A percentile compares a stretch with the other conserved stretches of the same genome.
These are phyloP conservation scores for Zoanthus solanderi DNA, from an alignment of 92 coral and sea anemone species.

Conservation along the genomic window DNA sequence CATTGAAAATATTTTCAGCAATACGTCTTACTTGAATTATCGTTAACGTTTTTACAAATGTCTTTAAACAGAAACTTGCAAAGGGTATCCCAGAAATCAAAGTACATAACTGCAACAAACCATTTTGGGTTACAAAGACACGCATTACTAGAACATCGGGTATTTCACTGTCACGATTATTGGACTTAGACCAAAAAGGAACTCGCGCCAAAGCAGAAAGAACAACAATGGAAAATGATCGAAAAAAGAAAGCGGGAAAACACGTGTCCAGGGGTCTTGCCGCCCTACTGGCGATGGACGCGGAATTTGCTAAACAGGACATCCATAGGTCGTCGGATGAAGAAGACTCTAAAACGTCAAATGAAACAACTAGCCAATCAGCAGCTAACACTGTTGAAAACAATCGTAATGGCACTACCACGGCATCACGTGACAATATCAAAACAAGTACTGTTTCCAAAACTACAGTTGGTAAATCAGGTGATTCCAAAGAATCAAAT, in stretches of 20 bases:
- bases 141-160: constrained; percentile 49
- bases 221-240: constrained; percentile 10
- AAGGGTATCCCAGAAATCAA: not conserved
- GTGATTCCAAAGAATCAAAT: not conserved
- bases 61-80: not conserved
- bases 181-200: constrained; percentile 59
- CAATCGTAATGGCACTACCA: not conserved
- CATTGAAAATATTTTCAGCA: too few species aligned
- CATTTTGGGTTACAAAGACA: constrained; percentile 74
- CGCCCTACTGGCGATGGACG: constrained; percentile 65
- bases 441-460: not conserved
- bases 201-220: not conserved
- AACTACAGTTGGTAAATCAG: not conserved
- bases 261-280: constrained; percentile 65
- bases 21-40: too few species aligned
- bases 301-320: constrained; percentile 52
- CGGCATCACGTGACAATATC: not conserved
- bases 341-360: not conserved
- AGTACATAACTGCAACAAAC: constrained; percentile 55
- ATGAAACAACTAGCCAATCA: not conserved
- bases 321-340: constrained; percentile 19
- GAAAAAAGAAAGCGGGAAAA: constrained; percentile 33
- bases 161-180: constrained; percentile 47
- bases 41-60: too few species aligned
- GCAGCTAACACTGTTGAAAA: not conserved